Conservation (phyloP, 2,113 vertebrate genomes). For the Empidonax alnorum region DNA sequence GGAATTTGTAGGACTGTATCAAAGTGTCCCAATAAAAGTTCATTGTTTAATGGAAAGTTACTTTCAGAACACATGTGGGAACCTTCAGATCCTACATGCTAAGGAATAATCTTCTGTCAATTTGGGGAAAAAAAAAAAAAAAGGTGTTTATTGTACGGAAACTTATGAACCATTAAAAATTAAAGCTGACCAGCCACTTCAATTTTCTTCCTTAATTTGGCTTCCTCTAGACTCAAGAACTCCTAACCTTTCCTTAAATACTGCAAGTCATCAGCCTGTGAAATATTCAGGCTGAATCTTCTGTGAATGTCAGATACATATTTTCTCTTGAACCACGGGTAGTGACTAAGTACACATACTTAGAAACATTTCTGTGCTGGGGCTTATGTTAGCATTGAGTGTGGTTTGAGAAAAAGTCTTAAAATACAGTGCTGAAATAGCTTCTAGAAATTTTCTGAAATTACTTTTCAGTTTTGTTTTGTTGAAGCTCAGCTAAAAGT, state of each 20-base stretch:
- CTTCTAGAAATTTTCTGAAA: neutral
- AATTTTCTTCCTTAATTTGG: neutral
- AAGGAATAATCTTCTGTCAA: neutral
- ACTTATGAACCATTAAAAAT: neutral
- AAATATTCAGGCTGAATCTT: constrained; percentile 29
- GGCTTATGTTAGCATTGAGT: neutral
- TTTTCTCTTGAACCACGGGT: neutral
- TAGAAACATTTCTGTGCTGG: neutral
- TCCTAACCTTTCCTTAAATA: neutral
- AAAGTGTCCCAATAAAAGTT: neutral
- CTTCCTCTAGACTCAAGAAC: neutral
- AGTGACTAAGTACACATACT: neutral
- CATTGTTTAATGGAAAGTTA: neutral
- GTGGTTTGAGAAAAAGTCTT: neutral
- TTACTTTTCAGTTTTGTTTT: neutral
- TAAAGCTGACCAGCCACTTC: neutral
- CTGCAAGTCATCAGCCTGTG: neutral
- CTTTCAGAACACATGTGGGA: neutral
- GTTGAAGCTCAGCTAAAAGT: neutral
- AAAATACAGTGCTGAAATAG: neutral
- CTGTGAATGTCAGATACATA: neutral
- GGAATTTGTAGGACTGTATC: neutral
- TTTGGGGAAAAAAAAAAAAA: neutral
- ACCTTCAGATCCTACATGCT: neutral
- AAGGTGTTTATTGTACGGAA: neutral